Evolutionary conservation across 2,797 vertebrate species (phyloP).

Genomic region (Phyllotis vaccarum): DNA sequence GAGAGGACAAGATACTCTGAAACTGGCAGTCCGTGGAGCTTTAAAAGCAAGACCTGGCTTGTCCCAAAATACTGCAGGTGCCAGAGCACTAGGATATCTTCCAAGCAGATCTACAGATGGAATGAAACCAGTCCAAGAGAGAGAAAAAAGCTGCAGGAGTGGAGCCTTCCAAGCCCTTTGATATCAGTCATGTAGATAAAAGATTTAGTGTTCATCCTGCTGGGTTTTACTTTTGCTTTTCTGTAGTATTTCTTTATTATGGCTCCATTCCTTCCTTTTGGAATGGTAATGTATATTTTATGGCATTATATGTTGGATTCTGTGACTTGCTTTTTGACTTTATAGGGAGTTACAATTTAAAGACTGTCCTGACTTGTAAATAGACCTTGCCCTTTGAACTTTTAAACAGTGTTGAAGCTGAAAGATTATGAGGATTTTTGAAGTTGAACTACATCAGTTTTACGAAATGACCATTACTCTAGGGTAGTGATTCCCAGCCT

Average conservation of each 20-base stretch:
- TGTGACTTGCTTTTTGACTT: background rate
- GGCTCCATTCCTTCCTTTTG: background rate
- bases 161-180: background rate
- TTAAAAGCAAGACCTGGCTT: background rate
- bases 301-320: background rate
- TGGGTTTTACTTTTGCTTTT: background rate
- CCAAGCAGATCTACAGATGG: background rate
- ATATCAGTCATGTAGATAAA: background rate
- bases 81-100: background rate
- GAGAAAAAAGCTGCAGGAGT: background rate
- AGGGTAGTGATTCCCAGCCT: background rate
- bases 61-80: background rate
- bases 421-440: background rate
- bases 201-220: background rate
- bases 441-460: background rate
- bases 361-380: background rate
- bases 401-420: background rate
- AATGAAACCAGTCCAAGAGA: background rate
- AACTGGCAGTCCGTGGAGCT: background rate
- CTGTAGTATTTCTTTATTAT: background rate
- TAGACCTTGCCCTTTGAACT: background rate
- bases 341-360: background rate
- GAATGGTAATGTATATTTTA: background rate
- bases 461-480: background rate
- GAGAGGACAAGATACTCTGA: background rate